A percentile compares a stretch with the other conserved stretches of the same genome.
These are phyloP conservation scores for Drosophila mercatorum DNA, from an alignment of 2,888 invertebrate species.

Conservation along the genomic window DNA sequence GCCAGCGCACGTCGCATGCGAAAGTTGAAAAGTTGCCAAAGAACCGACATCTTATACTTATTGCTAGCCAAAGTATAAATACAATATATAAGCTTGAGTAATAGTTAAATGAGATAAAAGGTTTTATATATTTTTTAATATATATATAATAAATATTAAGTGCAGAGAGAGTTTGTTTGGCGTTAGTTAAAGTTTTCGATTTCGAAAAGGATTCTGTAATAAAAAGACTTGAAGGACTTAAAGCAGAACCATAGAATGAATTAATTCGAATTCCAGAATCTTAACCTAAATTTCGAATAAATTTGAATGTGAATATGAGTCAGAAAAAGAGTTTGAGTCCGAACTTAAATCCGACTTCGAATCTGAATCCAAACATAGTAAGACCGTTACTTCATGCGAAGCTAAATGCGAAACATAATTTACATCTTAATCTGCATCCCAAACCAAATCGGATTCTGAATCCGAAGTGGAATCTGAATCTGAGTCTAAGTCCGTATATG, in stretches of 20 bases:
- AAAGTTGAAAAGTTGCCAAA: background rate
- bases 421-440: too few relatives aligned
- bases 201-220: too few relatives aligned
- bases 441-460: background rate
- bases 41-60: background rate
- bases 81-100: background rate
- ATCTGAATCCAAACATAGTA: background rate
- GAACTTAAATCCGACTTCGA: background rate
- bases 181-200: background rate
- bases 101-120: constrained; percentile 3
- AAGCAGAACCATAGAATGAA: too few relatives aligned
- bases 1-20: background rate
- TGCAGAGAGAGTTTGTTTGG: background rate
- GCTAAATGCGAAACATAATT: too few relatives aligned
- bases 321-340: rapidly evolving
- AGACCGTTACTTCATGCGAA: too few relatives aligned
- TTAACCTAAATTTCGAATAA: background rate
- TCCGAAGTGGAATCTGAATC: background rate
- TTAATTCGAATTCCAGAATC: too few relatives aligned
- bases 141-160: background rate
- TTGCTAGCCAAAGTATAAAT: background rate
- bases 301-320: background rate
- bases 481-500: background rate
- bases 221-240: too few relatives aligned
- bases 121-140: background rate